Evolutionary conservation across 2,888 invertebrate genomes (phyloP).

Genomic region (Eucera pruinosa): DNA sequence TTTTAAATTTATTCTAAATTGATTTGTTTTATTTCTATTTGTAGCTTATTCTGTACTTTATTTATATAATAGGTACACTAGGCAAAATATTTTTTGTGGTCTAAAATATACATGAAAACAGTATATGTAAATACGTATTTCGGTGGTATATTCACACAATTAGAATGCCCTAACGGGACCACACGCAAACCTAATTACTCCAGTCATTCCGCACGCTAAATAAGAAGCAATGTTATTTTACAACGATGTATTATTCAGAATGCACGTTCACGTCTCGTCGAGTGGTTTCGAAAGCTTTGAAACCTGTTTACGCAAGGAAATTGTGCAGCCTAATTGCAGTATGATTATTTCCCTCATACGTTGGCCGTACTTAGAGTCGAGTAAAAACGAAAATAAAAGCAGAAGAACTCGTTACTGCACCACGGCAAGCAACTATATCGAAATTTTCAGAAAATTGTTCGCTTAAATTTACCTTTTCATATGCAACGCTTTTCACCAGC

Average conservation of each 20-base stretch:
- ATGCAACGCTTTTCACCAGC: no score
- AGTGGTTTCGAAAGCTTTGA: conserved; percentile 9
- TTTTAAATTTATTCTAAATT: no score
- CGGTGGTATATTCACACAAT: background rate
- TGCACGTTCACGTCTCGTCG: conserved; percentile 9
- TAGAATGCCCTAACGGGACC: background rate
- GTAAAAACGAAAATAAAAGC: background rate
- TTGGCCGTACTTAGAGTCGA: background rate
- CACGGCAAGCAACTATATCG: background rate
- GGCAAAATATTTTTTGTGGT: no score
- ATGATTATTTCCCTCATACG: background rate
- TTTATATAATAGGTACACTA: no score
- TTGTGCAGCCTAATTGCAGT: conserved; percentile 12
- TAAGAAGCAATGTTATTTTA: background rate
- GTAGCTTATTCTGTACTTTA: no score
- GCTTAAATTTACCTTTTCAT: background rate
- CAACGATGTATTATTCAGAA: background rate
- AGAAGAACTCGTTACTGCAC: background rate
- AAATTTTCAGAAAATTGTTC: background rate
- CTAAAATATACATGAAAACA: no score
- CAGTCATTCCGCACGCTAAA: background rate
- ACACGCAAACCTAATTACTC: background rate
- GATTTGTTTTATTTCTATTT: no score
- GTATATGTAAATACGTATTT: no score
- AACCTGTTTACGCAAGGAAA: background rate